phyloP scores from a whole-genome alignment of 2,888 invertebrate species.

The Melolontha melolontha region DNA sequence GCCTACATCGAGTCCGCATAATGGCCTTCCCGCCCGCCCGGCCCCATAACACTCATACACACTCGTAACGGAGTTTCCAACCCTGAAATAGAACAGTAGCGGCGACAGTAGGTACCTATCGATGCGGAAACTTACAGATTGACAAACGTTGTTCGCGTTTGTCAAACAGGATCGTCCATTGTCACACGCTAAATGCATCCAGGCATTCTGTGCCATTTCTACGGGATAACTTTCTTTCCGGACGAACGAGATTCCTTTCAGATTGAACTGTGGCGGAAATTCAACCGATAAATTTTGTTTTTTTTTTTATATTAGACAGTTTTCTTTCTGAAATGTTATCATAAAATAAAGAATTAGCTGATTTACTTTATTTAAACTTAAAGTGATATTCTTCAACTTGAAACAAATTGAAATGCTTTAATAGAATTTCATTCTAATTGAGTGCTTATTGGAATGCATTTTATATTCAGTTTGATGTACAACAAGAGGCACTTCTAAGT shows the following conservation, averaged over 20 bases:
- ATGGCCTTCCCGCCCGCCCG: constrained; percentile 10
- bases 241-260: constrained; percentile 47
- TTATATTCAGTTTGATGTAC: too few species aligned
- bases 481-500: too few species aligned
- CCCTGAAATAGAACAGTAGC: not conserved
- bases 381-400: too few species aligned
- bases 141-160: constrained; percentile 63
- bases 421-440: too few species aligned
- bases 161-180: constrained; percentile 59
- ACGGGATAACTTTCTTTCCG: constrained; percentile 50
- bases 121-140: constrained; percentile 63
- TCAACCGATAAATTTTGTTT: constrained; percentile 35
- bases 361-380: too few species aligned
- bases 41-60: not conserved
- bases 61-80: constrained; percentile 6
- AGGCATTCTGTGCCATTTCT: not conserved
- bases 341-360: too few species aligned
- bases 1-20: constrained; percentile 26
- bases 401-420: too few species aligned
- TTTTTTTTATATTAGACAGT: not conserved
- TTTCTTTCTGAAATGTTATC: too few species aligned
- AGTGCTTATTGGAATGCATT: too few species aligned
- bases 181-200: constrained; percentile 59
- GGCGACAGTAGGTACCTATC: constrained; percentile 54
- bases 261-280: constrained; percentile 51